Evolutionary conservation across 2,888 invertebrate genomes (phyloP).

Genomic region (Phortica okadai): DNA sequence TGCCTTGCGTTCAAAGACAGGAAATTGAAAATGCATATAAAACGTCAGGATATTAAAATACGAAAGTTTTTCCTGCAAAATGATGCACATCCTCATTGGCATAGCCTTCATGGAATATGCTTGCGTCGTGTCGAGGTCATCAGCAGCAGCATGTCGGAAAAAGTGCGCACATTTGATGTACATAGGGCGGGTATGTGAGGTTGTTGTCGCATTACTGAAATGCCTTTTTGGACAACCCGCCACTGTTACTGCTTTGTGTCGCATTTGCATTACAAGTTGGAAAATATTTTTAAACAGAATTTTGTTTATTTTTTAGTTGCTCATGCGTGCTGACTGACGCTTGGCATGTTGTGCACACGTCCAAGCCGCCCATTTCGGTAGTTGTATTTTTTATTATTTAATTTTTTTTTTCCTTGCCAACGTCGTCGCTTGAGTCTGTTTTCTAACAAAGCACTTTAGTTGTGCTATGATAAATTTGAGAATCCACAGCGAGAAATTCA

Average conservation of each 20-base stretch:
- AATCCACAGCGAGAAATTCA: background rate
- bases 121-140: background rate
- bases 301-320: background rate
- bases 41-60: background rate
- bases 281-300: background rate
- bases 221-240: background rate
- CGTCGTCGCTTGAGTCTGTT: background rate
- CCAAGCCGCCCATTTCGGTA: background rate
- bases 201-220: no score
- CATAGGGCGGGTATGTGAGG: no score
- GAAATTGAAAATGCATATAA: conserved; percentile 1
- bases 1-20: conserved; percentile 7
- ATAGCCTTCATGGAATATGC: background rate
- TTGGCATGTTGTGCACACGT: background rate
- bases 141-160: no score
- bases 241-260: background rate
- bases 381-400: background rate
- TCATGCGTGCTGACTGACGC: background rate
- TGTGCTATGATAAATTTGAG: background rate
- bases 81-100: background rate
- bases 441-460: conserved; percentile 13
- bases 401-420: background rate
- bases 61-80: background rate
- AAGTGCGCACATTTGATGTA: no score
- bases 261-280: conserved; percentile 10